Percentiles rank a stretch among this genome's conserved stretches.
These are phyloP conservation scores for Athalia circularis DNA, from an alignment of 2,888 invertebrate genomes.

Conservation along the genomic window DNA sequence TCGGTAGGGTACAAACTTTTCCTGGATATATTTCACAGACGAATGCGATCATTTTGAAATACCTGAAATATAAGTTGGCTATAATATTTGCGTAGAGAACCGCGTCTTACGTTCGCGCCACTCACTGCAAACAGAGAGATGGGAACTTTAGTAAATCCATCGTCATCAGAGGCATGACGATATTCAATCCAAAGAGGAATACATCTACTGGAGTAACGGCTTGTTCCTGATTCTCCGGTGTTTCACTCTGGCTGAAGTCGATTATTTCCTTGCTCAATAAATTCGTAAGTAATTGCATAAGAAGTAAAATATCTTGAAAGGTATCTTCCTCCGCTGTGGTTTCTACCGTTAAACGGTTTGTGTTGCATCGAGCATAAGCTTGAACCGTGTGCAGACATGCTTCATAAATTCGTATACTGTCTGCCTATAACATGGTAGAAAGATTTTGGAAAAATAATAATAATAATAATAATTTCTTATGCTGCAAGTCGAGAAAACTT, in stretches of 20 bases:
- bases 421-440: constrained; percentile 69
- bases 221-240: constrained; percentile 58
- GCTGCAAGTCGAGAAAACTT: constrained; percentile 7
- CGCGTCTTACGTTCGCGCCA: constrained; percentile 9
- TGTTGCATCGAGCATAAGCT: constrained; percentile 82
- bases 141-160: constrained; percentile 84
- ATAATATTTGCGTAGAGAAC: background rate
- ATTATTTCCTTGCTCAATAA: constrained; percentile 78
- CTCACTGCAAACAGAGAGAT: constrained; percentile 79
- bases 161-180: constrained; percentile 85
- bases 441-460: constrained; percentile 29
- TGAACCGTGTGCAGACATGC: constrained; percentile 83
- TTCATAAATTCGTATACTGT: constrained; percentile 81
- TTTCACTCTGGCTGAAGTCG: constrained; percentile 69
- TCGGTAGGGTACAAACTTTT: constrained; percentile 76
- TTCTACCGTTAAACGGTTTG: constrained; percentile 79
- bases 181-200: constrained; percentile 81
- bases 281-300: constrained; percentile 85
- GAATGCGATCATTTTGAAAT: constrained; percentile 79
- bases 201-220: constrained; percentile 78
- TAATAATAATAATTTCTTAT: constrained; percentile 45
- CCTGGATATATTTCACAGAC: constrained; percentile 82
- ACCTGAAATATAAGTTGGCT: constrained; percentile 61
- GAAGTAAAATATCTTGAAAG: constrained; percentile 84
- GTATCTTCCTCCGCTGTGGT: constrained; percentile 84